Conservation (phyloP, 2,797 vertebrate genomes). For the Aplochiton taeniatus region DNA sequence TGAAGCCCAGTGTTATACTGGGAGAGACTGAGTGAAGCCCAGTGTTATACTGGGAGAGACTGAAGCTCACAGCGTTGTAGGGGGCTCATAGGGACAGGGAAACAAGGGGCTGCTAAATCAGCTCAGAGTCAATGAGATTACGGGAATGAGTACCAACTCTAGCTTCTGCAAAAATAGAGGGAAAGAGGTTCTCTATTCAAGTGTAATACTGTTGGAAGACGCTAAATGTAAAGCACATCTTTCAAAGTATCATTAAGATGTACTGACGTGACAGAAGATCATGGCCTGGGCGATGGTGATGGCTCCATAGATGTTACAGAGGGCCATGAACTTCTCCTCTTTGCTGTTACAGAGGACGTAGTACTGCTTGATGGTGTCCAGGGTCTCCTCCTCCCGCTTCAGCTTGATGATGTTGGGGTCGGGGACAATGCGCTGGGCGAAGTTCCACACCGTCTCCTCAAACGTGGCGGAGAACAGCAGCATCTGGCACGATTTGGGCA, state of each 20-base stretch:
- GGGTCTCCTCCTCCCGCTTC: constrained; percentile 94
- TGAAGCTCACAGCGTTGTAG: too few relatives aligned
- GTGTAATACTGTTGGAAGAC: too few relatives aligned
- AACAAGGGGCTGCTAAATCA: too few relatives aligned
- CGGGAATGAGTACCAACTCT: too few relatives aligned
- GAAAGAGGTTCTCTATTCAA: too few relatives aligned
- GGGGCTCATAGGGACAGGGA: too few relatives aligned
- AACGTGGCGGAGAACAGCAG: constrained; percentile 97
- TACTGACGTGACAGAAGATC: constrained; percentile 98
- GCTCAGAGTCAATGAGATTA: too few relatives aligned
- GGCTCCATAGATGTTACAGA: constrained; percentile 94
- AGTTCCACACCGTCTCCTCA: constrained; percentile 94
- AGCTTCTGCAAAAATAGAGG: too few relatives aligned
- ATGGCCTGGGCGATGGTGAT: constrained; percentile 98
- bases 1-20: too few relatives aligned
- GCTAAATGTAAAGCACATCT: too few relatives aligned
- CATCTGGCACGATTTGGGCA: constrained; percentile 94
- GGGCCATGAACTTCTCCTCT: constrained; percentile 94
- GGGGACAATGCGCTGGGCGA: constrained; percentile 92
- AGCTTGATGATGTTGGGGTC: constrained; percentile 97
- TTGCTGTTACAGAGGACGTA: constrained; percentile 89
- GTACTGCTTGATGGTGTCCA: constrained; percentile 98
- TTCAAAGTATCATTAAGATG: background rate
- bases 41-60: too few relatives aligned
- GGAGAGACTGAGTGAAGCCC: too few relatives aligned